Evolutionary conservation across 1,140 invertebrate species (phyloP), one percentile per base, ranked within the genome.

Genomic region (Macrocentrus cingulum): DNA sequence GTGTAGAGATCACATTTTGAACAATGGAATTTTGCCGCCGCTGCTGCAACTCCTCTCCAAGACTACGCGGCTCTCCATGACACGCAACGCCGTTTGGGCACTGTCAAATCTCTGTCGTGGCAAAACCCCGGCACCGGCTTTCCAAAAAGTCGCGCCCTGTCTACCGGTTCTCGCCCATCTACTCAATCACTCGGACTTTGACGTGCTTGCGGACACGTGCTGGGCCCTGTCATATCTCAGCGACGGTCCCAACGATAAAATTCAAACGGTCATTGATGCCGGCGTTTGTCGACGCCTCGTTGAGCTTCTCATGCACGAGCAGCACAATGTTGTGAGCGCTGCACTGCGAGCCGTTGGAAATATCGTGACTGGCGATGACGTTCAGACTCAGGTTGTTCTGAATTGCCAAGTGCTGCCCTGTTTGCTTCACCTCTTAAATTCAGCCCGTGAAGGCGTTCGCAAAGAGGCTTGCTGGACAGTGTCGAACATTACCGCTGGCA

Each of bases 401-500:
- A 95, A 97, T 81, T 96, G 93, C 76, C 88, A 87, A 56, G 95
- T 93, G 25, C 81, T 99, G 57, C 89, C 90, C 0, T 94, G 89
- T 74, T 82, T 99, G 39, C 82, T 90, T 52, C 87, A 91, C 71
- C 81, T 98, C 22, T 82, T 99, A 41, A 84, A 83, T 41, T 89
- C 88, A 6, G 70, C 83, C 32, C 91, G 91, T 67, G 96, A 98
- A 79, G 86, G 88, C 19, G 88, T 98, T 42, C 85, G 91, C 49
- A 99, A 99, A 82, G 97, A 99, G 80, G 94, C 95, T 4, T 98
- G 95, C 74, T 99, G 97, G 96, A 97, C 96, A 39, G 90, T 99
- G 62, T 98, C 95, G 34, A 99, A 99, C 80, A 97, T 99, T 49
- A 97, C 96, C 2, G 96, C 96, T 51, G 96, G 97, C 45, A 98